Evolutionary conservation across 2,888 invertebrate species (phyloP).

Genomic region (Chloroclystis v-ata): DNA sequence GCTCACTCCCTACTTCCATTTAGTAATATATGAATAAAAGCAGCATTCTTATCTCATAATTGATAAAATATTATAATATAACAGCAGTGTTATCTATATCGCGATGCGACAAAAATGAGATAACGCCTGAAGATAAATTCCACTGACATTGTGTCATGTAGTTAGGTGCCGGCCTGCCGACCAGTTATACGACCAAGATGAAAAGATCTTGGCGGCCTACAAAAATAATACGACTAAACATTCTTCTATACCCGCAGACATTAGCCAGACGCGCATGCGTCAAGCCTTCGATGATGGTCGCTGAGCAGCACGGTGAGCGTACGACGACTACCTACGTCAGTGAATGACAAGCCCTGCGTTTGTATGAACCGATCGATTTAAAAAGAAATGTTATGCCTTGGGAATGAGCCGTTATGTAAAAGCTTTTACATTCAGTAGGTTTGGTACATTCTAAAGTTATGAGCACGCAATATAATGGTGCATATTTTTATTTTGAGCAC

Average conservation of each 20-base stretch:
- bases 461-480: too few relatives aligned
- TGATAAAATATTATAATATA: constrained; percentile 63
- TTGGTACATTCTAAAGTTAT: background rate
- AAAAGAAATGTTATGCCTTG: constrained; percentile 59
- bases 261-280: constrained; percentile 76
- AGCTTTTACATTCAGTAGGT: constrained; percentile 34
- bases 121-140: constrained; percentile 60
- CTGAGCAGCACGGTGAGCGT: background rate
- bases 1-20: constrained; percentile 67
- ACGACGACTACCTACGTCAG: constrained; percentile 53
- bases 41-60: constrained; percentile 62
- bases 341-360: constrained; percentile 72
- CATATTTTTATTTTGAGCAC: background rate
- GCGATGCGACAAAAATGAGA: constrained; percentile 72
- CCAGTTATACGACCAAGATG: constrained; percentile 60
- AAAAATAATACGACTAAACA: constrained; percentile 60
- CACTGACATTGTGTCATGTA: constrained; percentile 19
- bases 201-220: constrained; percentile 58
- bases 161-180: constrained; percentile 27
- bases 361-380: constrained; percentile 71
- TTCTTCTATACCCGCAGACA: constrained; percentile 70
- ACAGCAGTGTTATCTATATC: constrained; percentile 63
- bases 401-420: constrained; percentile 23
- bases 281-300: constrained; percentile 36
- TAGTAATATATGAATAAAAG: constrained; percentile 58